Conservation (phyloP, 2,888 invertebrate genomes). For the Eupithecia subfuscata region DNA sequence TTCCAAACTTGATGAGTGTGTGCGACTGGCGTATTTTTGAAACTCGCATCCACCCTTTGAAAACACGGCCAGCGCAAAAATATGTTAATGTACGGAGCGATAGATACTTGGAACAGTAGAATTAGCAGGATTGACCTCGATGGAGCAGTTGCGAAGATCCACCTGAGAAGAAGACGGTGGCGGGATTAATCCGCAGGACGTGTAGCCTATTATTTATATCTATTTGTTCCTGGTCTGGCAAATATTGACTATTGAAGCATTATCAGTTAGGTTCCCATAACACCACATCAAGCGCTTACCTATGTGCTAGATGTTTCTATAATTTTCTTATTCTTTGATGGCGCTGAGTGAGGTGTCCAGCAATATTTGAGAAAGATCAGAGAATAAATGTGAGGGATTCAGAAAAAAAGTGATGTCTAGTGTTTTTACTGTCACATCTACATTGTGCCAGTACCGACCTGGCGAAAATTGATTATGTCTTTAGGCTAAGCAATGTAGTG, state of each 20-base stretch:
- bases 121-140: conserved; percentile 22
- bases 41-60: conserved; percentile 70
- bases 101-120: background rate
- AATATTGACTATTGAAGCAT: no score
- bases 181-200: background rate
- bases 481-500: conserved; percentile 43
- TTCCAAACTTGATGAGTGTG: conserved; percentile 81
- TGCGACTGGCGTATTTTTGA: conserved; percentile 70
- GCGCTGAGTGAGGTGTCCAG: no score
- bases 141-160: background rate
- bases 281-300: no score
- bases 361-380: background rate
- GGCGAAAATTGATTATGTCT: conserved; percentile 48
- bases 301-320: no score
- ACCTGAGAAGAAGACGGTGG: background rate
- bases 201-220: no score
- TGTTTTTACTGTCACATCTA: conserved; percentile 13
- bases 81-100: conserved; percentile 67
- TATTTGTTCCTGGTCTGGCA: no score
- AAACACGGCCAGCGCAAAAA: conserved; percentile 71
- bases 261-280: no score
- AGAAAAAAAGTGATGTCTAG: background rate
- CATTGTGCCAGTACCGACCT: conserved; percentile 21
- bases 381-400: background rate
- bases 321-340: no score